Conservation (phyloP, 2,113 vertebrate species). For the Gallinago media region DNA sequence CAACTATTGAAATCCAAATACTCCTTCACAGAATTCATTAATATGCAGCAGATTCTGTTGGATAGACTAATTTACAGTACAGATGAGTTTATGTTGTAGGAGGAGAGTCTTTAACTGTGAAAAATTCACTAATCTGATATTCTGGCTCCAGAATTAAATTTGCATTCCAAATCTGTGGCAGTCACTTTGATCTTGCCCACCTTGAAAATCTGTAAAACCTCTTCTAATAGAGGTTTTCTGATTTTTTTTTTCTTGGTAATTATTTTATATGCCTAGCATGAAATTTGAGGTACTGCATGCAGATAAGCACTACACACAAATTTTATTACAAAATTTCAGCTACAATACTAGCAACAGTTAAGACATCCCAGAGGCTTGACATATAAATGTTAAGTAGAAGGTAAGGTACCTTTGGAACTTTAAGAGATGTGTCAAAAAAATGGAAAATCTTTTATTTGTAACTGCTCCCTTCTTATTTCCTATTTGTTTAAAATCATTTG, state of each 20-base stretch:
- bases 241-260: background rate
- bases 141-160: background rate
- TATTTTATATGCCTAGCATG: background rate
- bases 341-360: background rate
- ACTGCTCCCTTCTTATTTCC: background rate
- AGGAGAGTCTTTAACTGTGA: background rate
- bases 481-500: background rate
- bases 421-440: background rate
- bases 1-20: background rate
- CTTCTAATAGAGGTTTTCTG: background rate
- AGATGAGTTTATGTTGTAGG: background rate
- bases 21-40: background rate
- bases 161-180: background rate
- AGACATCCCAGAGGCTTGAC: background rate
- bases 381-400: background rate
- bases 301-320: background rate
- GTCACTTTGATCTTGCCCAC: background rate
- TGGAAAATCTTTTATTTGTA: background rate
- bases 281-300: background rate
- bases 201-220: background rate
- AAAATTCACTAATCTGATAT: background rate
- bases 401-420: background rate
- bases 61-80: background rate
- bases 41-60: background rate
- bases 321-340: background rate